Evolutionary conservation across 2,113 vertebrate genomes (phyloP), one percentile per base, ranked within the genome.

Genomic region (Xiphophorus maculatus): DNA sequence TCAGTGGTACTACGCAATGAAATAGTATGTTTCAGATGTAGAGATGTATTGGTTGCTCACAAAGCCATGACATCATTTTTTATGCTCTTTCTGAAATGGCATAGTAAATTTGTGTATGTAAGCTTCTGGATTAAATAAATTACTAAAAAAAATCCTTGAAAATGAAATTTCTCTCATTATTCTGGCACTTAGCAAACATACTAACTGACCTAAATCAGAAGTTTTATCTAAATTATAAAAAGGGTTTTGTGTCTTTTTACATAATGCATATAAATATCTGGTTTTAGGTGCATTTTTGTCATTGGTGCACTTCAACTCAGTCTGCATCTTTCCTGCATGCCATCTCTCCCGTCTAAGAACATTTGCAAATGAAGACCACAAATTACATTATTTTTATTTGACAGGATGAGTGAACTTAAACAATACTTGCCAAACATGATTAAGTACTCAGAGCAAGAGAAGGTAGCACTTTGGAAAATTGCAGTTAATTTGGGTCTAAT

Each of bases 391-490:
- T 19, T 79, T 75, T 87, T 77, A 84, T 89, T 85, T 86, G 78
- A 85, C 74, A 84, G 80, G 82, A 84, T 82, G 79, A 80, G 69
- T 79, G 66, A 77, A 85, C 76, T 89, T 76, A 90, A 93, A 92
- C 87, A 90, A 89, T 88, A 65, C 82, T 84, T 91, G 80, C 89
- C 76, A 87, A 87, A 84, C 78, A 75, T 86, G 88, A 94, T 92
- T 86, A 85, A 92, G 85, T 85, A 75, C 83, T 80, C 80, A 71
- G 83, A 83, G 71, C 76, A 40, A 28, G 71, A 66, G 40, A 89
- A 93, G 90, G 89, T 87, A 90, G 88, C 87, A 91, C 84, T 95
- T 95, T 92, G 71, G 88, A 91, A 94, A 94, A 94, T 94, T 94
- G 84, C 79, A 90, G 87, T 90, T 94, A 91, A 94, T 94, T 93